Evolutionary conservation across 23 tunicate genomes (phyloP), one percentile per base, ranked within the genome.

Genomic region (Halocynthia aurantium): DNA sequence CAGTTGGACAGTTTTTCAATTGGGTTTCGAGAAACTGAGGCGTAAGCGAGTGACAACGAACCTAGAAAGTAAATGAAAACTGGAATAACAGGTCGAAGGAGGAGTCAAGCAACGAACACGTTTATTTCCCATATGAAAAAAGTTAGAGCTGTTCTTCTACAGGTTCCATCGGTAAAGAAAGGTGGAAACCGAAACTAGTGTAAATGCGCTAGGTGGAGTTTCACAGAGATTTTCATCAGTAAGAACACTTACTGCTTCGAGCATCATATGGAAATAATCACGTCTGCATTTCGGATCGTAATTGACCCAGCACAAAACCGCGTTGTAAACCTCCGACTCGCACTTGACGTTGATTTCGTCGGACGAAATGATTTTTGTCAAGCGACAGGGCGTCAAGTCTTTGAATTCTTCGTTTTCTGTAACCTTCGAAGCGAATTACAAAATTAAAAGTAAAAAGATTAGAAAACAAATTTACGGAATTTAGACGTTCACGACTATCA

Each of bases 311-410:
- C 90, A 65, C 52, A 85, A 64, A 58, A 91, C 97, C n/a, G 97
- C 97, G 49, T 85, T 91, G 77, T 91, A 91, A 56, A 91, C 97
- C 63, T 91, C 82, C 7, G 97, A 85, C 55, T 91, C 97, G 68
- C 97, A 91, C 56, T 85, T 84, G 31, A 91, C 87, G 64, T 85
- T 84, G n/a, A 91, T 78, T 66, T 91, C 90, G 66, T 91, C 97
- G 11, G 87, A 76, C 18, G 97, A 83, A 53, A 91, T 85, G 11
- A 91, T 83, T 76, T 76, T 91, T 51, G 97, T 85, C 52, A 91
- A 60, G 20, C 82, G 83, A 69, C 97, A 91, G 12, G 87, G 88
- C 56, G 90, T 58, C 6, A 91, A 70, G 8, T 84, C 83, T 77
- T 85, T 85, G 54, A 91, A 91, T 66, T 91, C 97, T 67, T 91